Evolutionary conservation across 2,113 vertebrate genomes (phyloP).

Genomic region (Prunella fulvescens): DNA sequence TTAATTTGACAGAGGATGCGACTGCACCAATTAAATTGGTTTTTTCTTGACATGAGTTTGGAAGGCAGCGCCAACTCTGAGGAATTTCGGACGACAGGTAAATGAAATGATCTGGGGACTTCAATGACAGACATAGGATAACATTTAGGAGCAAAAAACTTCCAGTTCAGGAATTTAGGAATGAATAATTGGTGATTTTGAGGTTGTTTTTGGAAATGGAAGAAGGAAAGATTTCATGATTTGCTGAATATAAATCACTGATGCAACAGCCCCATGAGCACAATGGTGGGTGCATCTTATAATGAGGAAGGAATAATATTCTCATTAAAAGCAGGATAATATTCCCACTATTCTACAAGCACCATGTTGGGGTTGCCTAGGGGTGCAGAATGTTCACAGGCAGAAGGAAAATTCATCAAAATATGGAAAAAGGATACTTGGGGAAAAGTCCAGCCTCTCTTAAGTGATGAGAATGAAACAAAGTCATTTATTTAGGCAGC

Average conservation of each 20-base stretch:
- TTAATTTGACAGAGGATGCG: constrained; percentile 33
- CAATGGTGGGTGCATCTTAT: neutral
- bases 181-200: neutral
- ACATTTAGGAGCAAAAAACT: neutral
- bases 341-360: neutral
- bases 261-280: neutral
- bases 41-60: neutral
- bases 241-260: neutral
- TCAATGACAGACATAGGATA: neutral
- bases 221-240: neutral
- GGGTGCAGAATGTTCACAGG: neutral
- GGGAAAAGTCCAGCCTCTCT: neutral
- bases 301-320: neutral
- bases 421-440: neutral
- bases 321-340: neutral
- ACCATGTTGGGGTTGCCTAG: neutral
- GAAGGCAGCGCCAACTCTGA: neutral
- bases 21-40: neutral
- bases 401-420: neutral
- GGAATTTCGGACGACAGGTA: neutral
- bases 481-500: neutral
- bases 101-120: neutral
- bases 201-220: neutral
- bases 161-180: neutral
- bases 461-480: neutral